Evolutionary conservation across 2,888 invertebrate species (phyloP).

Genomic region (Leucophenga maculata): DNA sequence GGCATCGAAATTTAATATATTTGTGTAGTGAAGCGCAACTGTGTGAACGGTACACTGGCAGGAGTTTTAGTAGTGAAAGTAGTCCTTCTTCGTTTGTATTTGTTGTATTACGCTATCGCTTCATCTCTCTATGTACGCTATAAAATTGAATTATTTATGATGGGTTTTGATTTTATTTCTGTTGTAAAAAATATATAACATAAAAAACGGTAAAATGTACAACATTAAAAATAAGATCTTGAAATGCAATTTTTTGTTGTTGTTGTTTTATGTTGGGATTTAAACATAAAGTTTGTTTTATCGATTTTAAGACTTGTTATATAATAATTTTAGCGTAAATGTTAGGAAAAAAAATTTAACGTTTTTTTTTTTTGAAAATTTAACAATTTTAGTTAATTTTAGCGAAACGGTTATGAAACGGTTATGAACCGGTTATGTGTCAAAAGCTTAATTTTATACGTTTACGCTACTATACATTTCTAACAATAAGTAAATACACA

Average conservation of each 20-base stretch:
- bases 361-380: neutral
- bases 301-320: no score
- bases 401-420: no score
- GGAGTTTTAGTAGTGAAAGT: conserved; percentile 42
- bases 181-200: neutral
- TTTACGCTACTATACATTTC: conserved; percentile 30
- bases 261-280: no score
- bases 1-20: conserved; percentile 64
- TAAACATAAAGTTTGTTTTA: no score
- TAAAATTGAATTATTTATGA: conserved; percentile 61
- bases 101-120: conserved; percentile 10
- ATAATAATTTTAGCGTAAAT: no score
- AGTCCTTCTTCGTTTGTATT: conserved; percentile 24
- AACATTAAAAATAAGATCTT: conserved; percentile 20
- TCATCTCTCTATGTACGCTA: conserved; percentile 39
- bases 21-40: conserved; percentile 52
- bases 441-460: no score
- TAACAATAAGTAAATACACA: conserved; percentile 30
- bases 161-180: conserved; percentile 34
- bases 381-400: no score
- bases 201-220: conserved; percentile 21
- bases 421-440: no score
- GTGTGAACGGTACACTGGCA: conserved; percentile 49
- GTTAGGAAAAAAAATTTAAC: no score
- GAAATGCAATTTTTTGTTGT: neutral